These are phyloP conservation scores for Metellina segmentata DNA, from an alignment of 2,888 invertebrate species.

Conservation along the genomic window DNA sequence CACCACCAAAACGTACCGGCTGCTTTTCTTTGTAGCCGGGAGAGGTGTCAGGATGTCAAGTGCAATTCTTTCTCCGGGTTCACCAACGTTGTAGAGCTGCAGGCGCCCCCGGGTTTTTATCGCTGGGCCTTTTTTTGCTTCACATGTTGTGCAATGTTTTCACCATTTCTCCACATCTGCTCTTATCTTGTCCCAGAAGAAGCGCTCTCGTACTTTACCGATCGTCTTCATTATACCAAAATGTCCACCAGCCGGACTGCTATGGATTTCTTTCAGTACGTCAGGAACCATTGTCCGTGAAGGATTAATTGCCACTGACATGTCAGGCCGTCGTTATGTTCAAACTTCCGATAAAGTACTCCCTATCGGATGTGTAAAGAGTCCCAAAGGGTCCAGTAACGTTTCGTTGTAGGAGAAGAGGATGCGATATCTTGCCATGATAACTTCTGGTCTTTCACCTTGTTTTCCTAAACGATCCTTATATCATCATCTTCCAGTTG, in stretches of 20 bases:
- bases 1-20: too few relatives aligned
- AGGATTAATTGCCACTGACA: too few relatives aligned
- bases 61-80: neutral
- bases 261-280: too few relatives aligned
- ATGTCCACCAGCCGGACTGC: too few relatives aligned
- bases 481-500: neutral
- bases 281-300: too few relatives aligned
- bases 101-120: neutral
- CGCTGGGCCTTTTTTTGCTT: too few relatives aligned
- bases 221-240: too few relatives aligned
- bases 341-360: neutral
- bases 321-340: too few relatives aligned
- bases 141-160: neutral
- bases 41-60: neutral
- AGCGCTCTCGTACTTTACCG: too few relatives aligned
- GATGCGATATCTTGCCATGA: neutral
- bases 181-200: too few relatives aligned
- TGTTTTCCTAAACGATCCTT: neutral
- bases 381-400: neutral
- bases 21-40: neutral
- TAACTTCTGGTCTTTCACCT: neutral
- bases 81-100: neutral
- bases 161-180: too few relatives aligned
- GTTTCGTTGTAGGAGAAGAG: neutral
- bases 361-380: neutral